phyloP scores from a whole-genome alignment of 30 jellyfish, hydroid and myxozoan species.

The Hydra vulgaris region DNA sequence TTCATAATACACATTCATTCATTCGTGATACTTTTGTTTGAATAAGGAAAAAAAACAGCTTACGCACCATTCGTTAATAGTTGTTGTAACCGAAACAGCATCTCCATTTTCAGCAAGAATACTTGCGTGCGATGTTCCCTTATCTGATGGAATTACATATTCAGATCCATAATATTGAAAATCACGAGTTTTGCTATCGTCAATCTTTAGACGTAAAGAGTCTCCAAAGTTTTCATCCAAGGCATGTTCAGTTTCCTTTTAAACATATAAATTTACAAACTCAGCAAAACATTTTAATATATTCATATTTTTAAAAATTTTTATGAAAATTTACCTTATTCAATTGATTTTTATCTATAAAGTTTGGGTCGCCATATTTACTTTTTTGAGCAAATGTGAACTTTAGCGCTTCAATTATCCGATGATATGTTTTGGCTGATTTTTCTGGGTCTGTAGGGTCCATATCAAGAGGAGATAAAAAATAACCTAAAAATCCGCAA shows the following conservation, averaged over 20 bases:
- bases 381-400: constrained; percentile 67
- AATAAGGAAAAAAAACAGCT: no score
- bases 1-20: no score
- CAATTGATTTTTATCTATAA: constrained; percentile 19
- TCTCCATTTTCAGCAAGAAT: constrained; percentile 81
- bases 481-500: constrained; percentile 7
- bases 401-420: constrained; percentile 79
- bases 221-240: constrained; percentile 51
- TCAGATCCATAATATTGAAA: constrained; percentile 57
- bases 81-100: constrained; percentile 79
- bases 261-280: background rate
- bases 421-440: constrained; percentile 59
- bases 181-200: constrained; percentile 49
- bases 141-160: constrained; percentile 48
- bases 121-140: constrained; percentile 95
- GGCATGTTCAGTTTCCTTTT: constrained; percentile 34
- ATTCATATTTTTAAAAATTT: background rate
- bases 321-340: constrained; percentile 22
- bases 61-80: constrained; percentile 87
- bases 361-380: constrained; percentile 78
- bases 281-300: no score
- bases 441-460: constrained; percentile 20
- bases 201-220: constrained; percentile 34
- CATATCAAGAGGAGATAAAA: constrained; percentile 10
- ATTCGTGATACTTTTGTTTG: no score